Evolutionary conservation across 1,140 invertebrate species (phyloP), one percentile per base, ranked within the genome.

Genomic region (Agrilus planipennis): DNA sequence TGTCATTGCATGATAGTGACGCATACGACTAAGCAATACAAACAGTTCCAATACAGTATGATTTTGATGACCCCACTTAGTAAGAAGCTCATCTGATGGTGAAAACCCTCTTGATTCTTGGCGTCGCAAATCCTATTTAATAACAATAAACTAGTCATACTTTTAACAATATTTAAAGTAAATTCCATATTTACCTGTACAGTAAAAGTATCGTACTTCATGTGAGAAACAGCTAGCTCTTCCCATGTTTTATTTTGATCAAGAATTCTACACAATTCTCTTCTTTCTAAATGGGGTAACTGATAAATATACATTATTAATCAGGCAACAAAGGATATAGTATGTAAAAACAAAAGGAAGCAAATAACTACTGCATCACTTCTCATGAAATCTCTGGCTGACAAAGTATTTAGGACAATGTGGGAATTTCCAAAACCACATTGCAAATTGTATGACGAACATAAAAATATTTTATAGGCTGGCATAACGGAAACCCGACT

Each of bases 181-280:
- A 28, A 16, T 3, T 17, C n/a, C 3, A 23, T 32, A 32, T 58
- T 69, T 62, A 78, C 76, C 56, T 72, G 69, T 41, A 69, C 59
- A 34, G 73, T 70, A 16, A 62, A 60, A 6, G 65, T 54, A 20
- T 65, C 61, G 45, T 71, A 73, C 40, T 68, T 58, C 61, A 76
- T 76, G 20, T 65, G 52, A 29, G 53, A 50, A 1, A 61, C 65
- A 49, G 77, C 80, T 46, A 91, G 59, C 52, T 79, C 73, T 56
- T 79, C 75, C 87, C 87, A 91, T 50, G 75, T 71, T 44, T 84
- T 71, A 54, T 84, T 76, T 31, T 76, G 64, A 62, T 91, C 86
- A 28, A 91, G 62, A 50, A 87, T 72, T 54, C 73, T 67, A 55
- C 83, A 88, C 14, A 91, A 55, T 52, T 80, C 69, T 39, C 70